Percentiles rank a stretch among this genome's conserved stretches.
Conservation (phyloP, 2,888 invertebrate genomes). For the Leuctra nigra region DNA sequence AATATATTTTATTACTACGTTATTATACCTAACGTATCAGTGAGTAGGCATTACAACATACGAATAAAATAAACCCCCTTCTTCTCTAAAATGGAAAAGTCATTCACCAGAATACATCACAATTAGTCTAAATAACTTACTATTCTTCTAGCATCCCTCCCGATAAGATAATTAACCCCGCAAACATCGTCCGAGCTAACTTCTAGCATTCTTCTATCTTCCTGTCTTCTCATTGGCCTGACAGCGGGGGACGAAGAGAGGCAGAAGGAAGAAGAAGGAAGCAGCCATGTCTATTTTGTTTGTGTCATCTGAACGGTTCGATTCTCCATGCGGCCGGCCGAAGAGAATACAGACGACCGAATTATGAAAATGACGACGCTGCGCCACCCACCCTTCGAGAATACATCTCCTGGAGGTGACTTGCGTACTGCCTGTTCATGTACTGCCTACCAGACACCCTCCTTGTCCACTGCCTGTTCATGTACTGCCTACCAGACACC, state of each 20-base stretch:
- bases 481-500: too few relatives aligned
- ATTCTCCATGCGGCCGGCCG: slow-evolving; percentile 32
- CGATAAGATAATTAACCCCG: slow-evolving; percentile 10
- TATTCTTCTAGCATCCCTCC: neutral
- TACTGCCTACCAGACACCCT: too few relatives aligned
- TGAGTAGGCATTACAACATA: too few relatives aligned
- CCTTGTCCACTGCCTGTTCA: too few relatives aligned
- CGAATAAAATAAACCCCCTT: too few relatives aligned
- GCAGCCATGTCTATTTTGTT: slow-evolving; percentile 27
- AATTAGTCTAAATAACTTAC: neutral
- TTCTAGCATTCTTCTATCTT: neutral
- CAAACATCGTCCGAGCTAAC: neutral
- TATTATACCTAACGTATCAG: too few relatives aligned
- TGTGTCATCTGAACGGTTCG: slow-evolving; percentile 25
- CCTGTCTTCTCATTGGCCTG: neutral
- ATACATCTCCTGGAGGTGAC: too few relatives aligned
- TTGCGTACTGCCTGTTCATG: too few relatives aligned
- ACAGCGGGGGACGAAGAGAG: neutral
- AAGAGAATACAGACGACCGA: slow-evolving; percentile 53
- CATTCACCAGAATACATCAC: neutral
- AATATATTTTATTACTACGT: too few relatives aligned
- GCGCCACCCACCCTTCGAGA: too few relatives aligned
- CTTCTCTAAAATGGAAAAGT: too few relatives aligned
- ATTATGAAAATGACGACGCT: slow-evolving; percentile 50
- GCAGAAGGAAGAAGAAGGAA: neutral